Conservation (phyloP, 2,113 vertebrate genomes). For the Chlamydotis undulata region DNA sequence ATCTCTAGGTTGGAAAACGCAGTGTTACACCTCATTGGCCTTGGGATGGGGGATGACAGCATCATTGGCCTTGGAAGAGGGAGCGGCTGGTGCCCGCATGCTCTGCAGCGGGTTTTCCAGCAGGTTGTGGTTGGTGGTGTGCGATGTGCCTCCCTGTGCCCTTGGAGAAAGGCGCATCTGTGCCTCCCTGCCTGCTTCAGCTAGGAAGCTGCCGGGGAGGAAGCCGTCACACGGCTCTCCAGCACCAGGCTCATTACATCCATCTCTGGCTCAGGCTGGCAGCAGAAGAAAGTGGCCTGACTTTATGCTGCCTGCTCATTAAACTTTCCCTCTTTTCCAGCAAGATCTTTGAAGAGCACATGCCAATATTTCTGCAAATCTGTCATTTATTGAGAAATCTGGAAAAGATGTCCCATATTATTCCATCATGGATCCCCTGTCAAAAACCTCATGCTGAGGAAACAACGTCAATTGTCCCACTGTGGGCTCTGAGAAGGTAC, state of each 20-base stretch:
- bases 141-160: neutral
- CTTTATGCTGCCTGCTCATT: neutral
- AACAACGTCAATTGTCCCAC: neutral
- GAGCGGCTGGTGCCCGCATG: neutral
- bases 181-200: neutral
- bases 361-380: neutral
- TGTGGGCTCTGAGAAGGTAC: neutral
- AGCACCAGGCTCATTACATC: neutral
- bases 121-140: neutral
- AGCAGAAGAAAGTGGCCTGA: neutral
- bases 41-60: neutral
- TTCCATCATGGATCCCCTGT: neutral
- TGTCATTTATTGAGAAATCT: neutral
- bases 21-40: fast-evolving
- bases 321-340: neutral
- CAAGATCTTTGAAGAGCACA: neutral
- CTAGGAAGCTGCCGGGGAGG: neutral
- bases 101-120: neutral
- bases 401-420: neutral
- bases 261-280: neutral
- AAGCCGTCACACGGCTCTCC: fast-evolving
- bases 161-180: fast-evolving
- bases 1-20: fast-evolving
- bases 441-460: neutral
- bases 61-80: neutral